Conservation (phyloP, 2,797 vertebrate species). For the Dendrocincla fuliginosa region DNA sequence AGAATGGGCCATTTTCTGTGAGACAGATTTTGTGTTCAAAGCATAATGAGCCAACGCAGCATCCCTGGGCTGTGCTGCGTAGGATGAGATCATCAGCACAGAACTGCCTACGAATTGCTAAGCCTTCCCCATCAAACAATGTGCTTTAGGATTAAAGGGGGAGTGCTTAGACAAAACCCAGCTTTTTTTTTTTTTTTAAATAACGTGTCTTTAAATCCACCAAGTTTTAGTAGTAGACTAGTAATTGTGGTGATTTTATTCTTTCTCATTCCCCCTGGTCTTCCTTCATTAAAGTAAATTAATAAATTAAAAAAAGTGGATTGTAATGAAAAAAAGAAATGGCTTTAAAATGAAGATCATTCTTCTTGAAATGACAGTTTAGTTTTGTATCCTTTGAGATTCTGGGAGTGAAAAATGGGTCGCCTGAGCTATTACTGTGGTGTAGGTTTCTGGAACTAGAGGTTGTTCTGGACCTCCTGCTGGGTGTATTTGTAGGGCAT, state of each 20-base stretch:
- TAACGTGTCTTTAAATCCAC: background rate
- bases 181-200: background rate
- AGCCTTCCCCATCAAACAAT: background rate
- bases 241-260: background rate
- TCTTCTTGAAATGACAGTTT: background rate
- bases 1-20: background rate
- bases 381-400: slow-evolving; percentile 5
- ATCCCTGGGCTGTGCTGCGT: background rate
- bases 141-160: background rate
- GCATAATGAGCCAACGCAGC: background rate
- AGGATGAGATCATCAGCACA: background rate
- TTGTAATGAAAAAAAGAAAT: background rate
- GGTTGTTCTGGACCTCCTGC: background rate
- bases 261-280: background rate
- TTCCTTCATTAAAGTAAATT: background rate
- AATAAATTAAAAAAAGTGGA: background rate
- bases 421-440: background rate
- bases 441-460: background rate
- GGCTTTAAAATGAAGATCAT: background rate
- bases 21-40: background rate
- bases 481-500: background rate
- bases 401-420: background rate
- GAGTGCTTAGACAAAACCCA: background rate
- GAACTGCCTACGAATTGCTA: background rate
- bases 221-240: background rate